A percentile compares a stretch with the other conserved stretches of the same genome.
Evolutionary conservation across 2,797 vertebrate genomes (phyloP).

Genomic region (Eulemur rubriventer): DNA sequence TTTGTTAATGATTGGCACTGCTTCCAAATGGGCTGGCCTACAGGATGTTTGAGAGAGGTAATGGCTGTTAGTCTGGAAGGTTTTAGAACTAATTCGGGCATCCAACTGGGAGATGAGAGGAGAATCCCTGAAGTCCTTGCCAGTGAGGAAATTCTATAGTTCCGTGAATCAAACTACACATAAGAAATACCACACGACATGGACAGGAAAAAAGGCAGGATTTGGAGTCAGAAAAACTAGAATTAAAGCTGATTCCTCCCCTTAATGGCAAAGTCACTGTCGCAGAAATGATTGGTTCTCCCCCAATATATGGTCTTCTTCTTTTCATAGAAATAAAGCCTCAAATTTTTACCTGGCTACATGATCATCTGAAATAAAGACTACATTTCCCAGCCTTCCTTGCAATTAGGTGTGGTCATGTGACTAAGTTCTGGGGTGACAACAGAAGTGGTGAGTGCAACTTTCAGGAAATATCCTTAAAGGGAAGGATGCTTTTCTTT

Average conservation of each 20-base stretch:
- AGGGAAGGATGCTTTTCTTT: background rate
- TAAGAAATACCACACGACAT: background rate
- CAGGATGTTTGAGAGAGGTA: background rate
- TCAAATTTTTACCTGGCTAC: background rate
- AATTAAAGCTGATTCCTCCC: background rate
- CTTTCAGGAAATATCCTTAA: background rate
- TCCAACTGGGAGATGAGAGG: background rate
- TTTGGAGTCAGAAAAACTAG: background rate
- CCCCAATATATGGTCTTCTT: background rate
- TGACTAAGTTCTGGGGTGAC: background rate
- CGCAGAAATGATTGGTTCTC: background rate
- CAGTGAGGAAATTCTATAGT: background rate
- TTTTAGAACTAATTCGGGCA: background rate
- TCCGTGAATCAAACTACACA: background rate
- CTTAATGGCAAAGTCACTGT: background rate
- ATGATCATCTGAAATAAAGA: background rate
- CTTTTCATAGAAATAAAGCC: background rate
- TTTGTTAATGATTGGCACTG: background rate
- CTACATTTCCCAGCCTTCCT: background rate
- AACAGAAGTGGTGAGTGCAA: background rate
- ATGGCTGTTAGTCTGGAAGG: background rate
- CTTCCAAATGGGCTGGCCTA: background rate
- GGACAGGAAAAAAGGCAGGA: background rate
- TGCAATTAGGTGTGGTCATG: background rate
- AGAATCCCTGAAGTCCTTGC: background rate